Base-by-base conservation (phyloP, 92 coral and sea anemone species). In the Parazoanthus darwini region DNA sequence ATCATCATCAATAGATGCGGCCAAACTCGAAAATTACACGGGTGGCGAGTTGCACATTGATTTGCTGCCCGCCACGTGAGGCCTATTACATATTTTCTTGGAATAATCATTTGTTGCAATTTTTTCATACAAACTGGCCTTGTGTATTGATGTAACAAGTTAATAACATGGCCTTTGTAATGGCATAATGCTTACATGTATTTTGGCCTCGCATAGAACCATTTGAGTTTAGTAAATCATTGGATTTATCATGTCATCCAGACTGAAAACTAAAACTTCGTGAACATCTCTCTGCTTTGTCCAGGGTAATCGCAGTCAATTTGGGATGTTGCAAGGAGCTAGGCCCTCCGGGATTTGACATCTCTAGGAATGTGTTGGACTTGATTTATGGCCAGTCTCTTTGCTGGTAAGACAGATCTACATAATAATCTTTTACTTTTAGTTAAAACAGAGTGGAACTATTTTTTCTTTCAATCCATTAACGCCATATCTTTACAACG, bases 361-460 rank as follows among this genome's bases (percentile, higher is more conserved):
- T 96, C 85, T 96, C 99, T 74, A 96, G 99, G 59, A 96, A 96
- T 88, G 99, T 95, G n/a, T 88, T 96, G 77, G 99, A 96, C 79
- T 80, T 96, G 90, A 91, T 96, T 23, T 96, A 93, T 91, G 94
- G 96, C 37, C 99, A 96, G 86, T 89, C 93, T 66, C 77, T 96
- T 81, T 94, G 98, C 79, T 96, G 99, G 99, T 96, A 88, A 92
- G 98, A 7, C 50, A 51, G 26, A 14, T 58, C 33, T 22, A 79
- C 0, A 43, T 48, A 7, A 6, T 48, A 5, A 25, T 3, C 20
- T 46, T 36, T 22, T 73, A 48, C 51, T 48, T 48, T 20, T 79
- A n/a, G 80, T 25, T 2, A 74, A 14, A 74, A 74, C 79, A 11
- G 26, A 36, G 51, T 36, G 25, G 78, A 23, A 38, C 25, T 15